Evolutionary conservation across 2,888 invertebrate genomes (phyloP).

Genomic region (Athalia cordata): DNA sequence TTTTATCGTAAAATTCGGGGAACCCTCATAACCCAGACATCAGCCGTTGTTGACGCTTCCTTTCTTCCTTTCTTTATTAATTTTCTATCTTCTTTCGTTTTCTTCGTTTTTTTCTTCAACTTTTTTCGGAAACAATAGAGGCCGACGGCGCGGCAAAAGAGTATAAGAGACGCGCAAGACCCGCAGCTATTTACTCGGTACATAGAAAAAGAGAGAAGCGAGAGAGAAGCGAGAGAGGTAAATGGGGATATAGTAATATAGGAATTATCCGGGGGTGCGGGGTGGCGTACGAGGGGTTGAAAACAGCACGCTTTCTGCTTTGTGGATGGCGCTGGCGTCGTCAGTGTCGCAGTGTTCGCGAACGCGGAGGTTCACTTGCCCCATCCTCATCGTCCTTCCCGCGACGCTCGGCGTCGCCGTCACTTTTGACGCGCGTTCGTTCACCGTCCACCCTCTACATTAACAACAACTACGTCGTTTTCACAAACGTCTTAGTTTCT

Average conservation of each 20-base stretch:
- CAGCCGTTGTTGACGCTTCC: too few species aligned
- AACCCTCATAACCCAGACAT: too few species aligned
- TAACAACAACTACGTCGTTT: too few species aligned
- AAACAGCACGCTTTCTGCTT: conserved; percentile 17
- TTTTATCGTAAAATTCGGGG: too few species aligned
- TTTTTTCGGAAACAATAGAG: too few species aligned
- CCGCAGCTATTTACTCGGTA: background rate
- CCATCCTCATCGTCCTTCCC: background rate
- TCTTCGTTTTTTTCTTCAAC: too few species aligned
- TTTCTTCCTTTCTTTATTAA: too few species aligned
- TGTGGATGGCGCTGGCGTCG: conserved; percentile 62
- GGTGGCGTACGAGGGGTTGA: conserved; percentile 48
- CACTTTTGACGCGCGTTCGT: conserved; percentile 48
- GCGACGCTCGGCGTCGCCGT: conserved; percentile 58
- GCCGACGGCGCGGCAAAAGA: background rate
- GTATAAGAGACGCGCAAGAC: background rate
- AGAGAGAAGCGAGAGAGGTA: too few species aligned
- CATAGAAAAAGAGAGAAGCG: background rate
- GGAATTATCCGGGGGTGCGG: conserved; percentile 37
- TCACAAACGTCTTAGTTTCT: too few species aligned
- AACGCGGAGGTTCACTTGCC: background rate
- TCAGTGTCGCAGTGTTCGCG: conserved; percentile 68
- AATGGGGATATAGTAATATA: conserved; percentile 43
- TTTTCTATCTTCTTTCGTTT: too few species aligned
- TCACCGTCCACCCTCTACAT: background rate